Conservation (phyloP, 2,888 invertebrate species). For the Chymomyza fuscimana region DNA sequence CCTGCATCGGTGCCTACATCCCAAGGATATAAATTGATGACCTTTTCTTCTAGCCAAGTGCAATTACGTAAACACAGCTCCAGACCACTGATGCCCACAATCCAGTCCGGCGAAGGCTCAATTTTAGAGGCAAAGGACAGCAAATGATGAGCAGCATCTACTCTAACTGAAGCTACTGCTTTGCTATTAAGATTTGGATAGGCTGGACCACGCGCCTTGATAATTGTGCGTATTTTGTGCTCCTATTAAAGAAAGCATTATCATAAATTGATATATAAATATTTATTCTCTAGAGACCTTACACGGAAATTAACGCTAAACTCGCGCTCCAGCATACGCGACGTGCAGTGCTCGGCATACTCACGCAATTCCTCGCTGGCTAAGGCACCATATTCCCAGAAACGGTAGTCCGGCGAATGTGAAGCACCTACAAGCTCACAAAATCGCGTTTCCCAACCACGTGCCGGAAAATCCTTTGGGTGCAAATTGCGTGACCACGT, state of each 20-base stretch:
- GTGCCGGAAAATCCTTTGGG: slow-evolving; percentile 95
- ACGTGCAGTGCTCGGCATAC: slow-evolving; percentile 96
- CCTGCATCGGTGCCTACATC: slow-evolving; percentile 98
- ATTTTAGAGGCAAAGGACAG: slow-evolving; percentile 97
- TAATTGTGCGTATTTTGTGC: slow-evolving; percentile 92
- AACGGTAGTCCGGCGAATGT: slow-evolving; percentile 90
- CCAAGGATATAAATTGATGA: slow-evolving; percentile 94
- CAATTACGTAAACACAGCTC: slow-evolving; percentile 95
- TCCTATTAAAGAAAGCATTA: slow-evolving; percentile 81
- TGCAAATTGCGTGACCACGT: slow-evolving; percentile 97
- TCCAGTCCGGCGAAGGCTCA: slow-evolving; percentile 98
- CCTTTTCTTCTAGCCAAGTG: slow-evolving; percentile 91
- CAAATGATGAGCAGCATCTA: slow-evolving; percentile 93
- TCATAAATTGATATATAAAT: background rate
- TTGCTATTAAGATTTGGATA: slow-evolving; percentile 91
- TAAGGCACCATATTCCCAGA: slow-evolving; percentile 94
- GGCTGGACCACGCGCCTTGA: slow-evolving; percentile 95
- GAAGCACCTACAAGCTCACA: slow-evolving; percentile 98
- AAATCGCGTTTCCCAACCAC: slow-evolving; percentile 93
- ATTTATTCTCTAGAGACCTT: background rate
- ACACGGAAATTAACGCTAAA: slow-evolving; percentile 86
- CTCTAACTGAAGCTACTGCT: slow-evolving; percentile 92
- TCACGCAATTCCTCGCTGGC: slow-evolving; percentile 94
- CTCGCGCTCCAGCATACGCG: slow-evolving; percentile 93
- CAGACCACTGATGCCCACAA: slow-evolving; percentile 93